Conservation (phyloP, 2,888 invertebrate species). For the Nipponacmea schrenckii region DNA sequence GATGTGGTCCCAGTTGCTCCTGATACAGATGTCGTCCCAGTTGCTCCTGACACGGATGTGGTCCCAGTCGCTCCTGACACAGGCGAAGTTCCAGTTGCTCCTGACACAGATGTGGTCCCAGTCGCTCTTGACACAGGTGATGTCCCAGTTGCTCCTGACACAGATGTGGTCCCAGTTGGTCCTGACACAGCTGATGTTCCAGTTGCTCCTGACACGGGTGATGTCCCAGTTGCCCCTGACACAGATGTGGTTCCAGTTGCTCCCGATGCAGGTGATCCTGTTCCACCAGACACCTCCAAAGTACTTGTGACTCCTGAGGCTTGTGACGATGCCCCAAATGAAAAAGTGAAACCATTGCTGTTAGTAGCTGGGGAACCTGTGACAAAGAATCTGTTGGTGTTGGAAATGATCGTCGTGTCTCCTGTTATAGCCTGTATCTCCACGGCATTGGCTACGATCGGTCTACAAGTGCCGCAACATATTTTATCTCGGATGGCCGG, state of each 20-base stretch:
- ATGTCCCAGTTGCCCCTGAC: background rate
- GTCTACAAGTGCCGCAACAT: conserved; percentile 20
- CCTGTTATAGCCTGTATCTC: background rate
- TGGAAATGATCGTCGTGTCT: background rate
- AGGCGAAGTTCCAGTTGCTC: background rate
- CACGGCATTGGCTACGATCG: background rate
- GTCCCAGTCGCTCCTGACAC: background rate
- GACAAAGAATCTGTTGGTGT: background rate
- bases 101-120: background rate
- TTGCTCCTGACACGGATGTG: background rate
- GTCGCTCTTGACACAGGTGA: background rate
- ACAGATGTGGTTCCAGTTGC: background rate
- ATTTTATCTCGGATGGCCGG: conserved; percentile 8
- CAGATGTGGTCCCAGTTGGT: background rate
- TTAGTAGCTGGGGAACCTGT: background rate
- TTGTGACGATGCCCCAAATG: background rate
- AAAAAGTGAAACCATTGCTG: background rate
- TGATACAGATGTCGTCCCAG: too few species aligned
- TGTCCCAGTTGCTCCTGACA: background rate
- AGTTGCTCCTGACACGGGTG: background rate
- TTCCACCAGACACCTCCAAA: background rate
- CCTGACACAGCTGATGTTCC: background rate
- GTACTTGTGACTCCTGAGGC: background rate
- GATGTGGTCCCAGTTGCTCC: background rate
- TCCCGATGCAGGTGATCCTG: background rate